Evolutionary conservation across 2,888 invertebrate genomes (phyloP).

Genomic region (Dioctria rufipes): DNA sequence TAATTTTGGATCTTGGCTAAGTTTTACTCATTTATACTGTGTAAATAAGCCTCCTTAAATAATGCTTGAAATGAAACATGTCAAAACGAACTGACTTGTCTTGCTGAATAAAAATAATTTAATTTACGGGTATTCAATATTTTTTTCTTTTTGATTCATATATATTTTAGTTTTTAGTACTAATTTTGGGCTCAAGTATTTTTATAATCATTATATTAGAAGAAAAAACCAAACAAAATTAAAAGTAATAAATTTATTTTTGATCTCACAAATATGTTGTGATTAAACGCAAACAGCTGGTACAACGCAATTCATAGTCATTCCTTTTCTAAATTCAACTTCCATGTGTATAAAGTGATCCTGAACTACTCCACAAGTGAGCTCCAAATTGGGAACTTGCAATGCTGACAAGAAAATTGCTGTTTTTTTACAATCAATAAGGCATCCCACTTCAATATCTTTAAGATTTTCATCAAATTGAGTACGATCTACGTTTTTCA

Average conservation of each 20-base stretch:
- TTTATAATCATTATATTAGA: no score
- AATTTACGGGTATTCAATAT: background rate
- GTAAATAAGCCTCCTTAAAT: no score
- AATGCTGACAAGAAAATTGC: constrained; percentile 85
- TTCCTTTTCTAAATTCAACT: constrained; percentile 81
- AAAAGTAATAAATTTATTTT: background rate
- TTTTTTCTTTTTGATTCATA: background rate
- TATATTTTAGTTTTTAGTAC: background rate
- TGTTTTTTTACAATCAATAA: constrained; percentile 85
- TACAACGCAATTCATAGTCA: constrained; percentile 86
- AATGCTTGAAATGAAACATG: no score
- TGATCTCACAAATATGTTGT: background rate
- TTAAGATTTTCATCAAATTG: constrained; percentile 63
- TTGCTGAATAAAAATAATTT: no score
- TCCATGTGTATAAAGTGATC: constrained; percentile 82
- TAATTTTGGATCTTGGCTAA: no score
- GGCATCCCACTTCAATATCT: constrained; percentile 73
- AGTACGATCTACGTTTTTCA: constrained; percentile 71
- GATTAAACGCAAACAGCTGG: constrained; percentile 75
- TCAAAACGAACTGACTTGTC: no score
- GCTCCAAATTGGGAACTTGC: constrained; percentile 80
- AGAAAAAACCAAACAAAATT: constrained; percentile 16
- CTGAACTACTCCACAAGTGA: constrained; percentile 84
- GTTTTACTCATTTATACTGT: no score
- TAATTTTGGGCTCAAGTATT: background rate